phyloP scores from a whole-genome alignment of 2,888 invertebrate genomes.

The Stegana nigrithorax region DNA sequence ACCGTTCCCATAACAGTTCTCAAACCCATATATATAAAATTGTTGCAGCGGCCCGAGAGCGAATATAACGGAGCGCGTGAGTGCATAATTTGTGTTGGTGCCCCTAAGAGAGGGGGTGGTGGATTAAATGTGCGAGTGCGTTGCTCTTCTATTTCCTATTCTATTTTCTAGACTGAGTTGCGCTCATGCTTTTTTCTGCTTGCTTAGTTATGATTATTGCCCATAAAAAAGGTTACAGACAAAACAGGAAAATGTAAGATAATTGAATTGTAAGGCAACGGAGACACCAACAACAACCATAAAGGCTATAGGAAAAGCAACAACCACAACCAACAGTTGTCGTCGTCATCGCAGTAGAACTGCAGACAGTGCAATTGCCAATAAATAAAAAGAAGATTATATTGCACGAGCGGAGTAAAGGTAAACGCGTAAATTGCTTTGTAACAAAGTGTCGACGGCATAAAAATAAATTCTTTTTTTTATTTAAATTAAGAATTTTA shows the following conservation, averaged over 20 bases:
- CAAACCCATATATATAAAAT: too few relatives aligned
- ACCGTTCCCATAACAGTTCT: conserved; percentile 8
- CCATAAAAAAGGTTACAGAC: conserved; percentile 37
- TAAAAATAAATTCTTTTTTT: too few relatives aligned
- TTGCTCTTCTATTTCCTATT: background rate
- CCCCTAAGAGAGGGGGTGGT: conserved; percentile 37
- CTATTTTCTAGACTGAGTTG: background rate
- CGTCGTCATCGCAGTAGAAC: conserved; percentile 26
- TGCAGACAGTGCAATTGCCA: conserved; percentile 52
- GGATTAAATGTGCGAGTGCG: too few relatives aligned
- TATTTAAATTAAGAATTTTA: too few relatives aligned
- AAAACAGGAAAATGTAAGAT: conserved; percentile 61
- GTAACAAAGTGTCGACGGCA: too few relatives aligned
- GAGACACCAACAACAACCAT: conserved; percentile 27
- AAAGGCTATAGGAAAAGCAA: conserved; percentile 11
- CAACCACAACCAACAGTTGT: background rate
- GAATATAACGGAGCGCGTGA: conserved; percentile 24
- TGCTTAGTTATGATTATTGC: conserved; percentile 14
- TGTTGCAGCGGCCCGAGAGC: conserved; percentile 27
- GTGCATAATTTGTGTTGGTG: conserved; percentile 47
- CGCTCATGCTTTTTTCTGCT: too few relatives aligned
- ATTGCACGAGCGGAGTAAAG: conserved; percentile 36
- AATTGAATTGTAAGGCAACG: conserved; percentile 56
- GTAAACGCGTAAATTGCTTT: background rate
- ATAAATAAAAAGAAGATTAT: conserved; percentile 54